Evolutionary conservation across 2,113 vertebrate genomes (phyloP).

Genomic region (Cairina moschata): DNA sequence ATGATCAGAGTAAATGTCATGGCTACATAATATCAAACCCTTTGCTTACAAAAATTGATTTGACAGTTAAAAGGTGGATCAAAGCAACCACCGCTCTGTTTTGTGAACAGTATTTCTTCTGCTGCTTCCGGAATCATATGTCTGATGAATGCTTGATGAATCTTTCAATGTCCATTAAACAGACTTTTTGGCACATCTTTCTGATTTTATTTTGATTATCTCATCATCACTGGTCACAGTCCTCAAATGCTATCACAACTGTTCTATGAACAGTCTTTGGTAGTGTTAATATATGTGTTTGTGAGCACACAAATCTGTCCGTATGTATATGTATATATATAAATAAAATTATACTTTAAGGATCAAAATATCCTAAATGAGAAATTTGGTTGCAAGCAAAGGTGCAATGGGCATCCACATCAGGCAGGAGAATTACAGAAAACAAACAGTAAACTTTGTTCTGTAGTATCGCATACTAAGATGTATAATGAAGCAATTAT

Average conservation of each 20-base stretch:
- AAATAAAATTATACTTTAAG: neutral
- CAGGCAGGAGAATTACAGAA: neutral
- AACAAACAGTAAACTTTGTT: neutral
- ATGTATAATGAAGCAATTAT: neutral
- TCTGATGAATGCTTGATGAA: neutral
- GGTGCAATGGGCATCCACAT: neutral
- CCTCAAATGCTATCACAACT: neutral
- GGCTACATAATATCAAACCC: neutral
- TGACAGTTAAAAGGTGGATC: neutral
- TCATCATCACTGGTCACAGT: neutral
- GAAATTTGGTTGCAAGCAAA: neutral
- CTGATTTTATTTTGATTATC: neutral
- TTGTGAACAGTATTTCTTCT: neutral
- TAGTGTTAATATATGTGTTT: neutral
- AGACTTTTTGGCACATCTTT: neutral
- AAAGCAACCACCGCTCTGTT: neutral
- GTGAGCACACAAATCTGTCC: too few relatives aligned
- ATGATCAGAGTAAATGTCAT: neutral
- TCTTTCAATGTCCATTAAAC: neutral
- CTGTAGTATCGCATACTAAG: neutral
- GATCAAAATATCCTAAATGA: neutral
- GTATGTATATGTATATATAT: fast-evolving
- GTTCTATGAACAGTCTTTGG: neutral
- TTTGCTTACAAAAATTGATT: neutral
- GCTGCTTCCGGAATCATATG: neutral